These are phyloP conservation scores for Tachypleus tridentatus DNA, from an alignment of 1,140 invertebrate genomes.

Conservation along the genomic window DNA sequence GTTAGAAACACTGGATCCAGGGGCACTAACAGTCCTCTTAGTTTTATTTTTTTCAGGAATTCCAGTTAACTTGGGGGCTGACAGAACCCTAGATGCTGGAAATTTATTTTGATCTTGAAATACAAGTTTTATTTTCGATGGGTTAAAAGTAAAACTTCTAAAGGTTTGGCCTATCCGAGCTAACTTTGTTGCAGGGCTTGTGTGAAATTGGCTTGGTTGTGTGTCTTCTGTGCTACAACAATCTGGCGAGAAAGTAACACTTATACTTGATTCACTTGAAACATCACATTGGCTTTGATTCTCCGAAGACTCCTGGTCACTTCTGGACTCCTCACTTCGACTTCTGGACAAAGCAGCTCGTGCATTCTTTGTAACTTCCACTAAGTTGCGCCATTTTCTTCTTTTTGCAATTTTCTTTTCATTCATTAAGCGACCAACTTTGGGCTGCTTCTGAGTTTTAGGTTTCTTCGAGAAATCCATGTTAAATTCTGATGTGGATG, in stretches of 20 bases:
- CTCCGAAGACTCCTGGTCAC: conserved; percentile 18
- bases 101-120: conserved; percentile 3
- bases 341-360: conserved; percentile 19
- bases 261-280: conserved; percentile 11
- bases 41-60: not conserved
- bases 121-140: conserved; percentile 2
- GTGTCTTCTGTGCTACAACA: not conserved
- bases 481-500: conserved; percentile 19
- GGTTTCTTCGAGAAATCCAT: conserved; percentile 22
- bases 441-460: conserved; percentile 12
- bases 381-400: conserved; percentile 16
- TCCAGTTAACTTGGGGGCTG: too few relatives aligned
- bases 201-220: not conserved
- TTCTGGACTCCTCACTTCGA: conserved; percentile 20
- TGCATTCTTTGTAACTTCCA: conserved; percentile 20
- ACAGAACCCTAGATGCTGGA: conserved; percentile 6
- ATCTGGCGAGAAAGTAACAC: not conserved
- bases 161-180: conserved; percentile 1
- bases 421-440: conserved; percentile 17
- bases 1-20: not conserved
- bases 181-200: not conserved
- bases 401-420: conserved; percentile 14
- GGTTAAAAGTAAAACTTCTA: not conserved
- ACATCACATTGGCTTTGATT: conserved; percentile 3
- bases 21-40: conserved; percentile 12